A percentile compares a stretch with the other conserved stretches of the same genome.
These are phyloP conservation scores for Bombus ignitus DNA, from an alignment of 1,140 invertebrate species.

Conservation along the genomic window DNA sequence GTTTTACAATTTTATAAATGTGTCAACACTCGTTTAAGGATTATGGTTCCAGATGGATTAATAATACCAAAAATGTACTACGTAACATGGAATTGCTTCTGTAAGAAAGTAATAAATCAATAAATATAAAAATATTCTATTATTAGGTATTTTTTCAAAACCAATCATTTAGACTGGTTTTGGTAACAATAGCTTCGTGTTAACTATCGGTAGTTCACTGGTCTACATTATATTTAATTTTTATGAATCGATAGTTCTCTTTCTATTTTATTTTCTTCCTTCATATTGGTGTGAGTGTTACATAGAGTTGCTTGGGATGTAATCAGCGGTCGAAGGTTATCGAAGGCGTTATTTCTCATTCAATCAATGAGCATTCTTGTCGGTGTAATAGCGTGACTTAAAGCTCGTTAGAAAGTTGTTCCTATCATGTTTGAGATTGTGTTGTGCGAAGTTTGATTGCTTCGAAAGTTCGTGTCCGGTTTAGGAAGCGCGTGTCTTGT, in stretches of 20 bases:
- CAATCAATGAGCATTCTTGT: slow-evolving; percentile 23
- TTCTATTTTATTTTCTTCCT: not conserved
- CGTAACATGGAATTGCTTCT: no score
- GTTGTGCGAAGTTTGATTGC: slow-evolving; percentile 34
- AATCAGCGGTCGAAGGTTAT: not conserved
- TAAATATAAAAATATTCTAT: no score
- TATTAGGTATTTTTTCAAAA: no score
- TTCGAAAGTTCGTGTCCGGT: slow-evolving; percentile 6
- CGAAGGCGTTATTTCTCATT: not conserved
- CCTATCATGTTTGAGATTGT: slow-evolving; percentile 11
- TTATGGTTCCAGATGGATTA: no score
- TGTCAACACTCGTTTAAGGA: no score
- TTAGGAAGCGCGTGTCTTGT: not conserved
- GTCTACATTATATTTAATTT: not conserved
- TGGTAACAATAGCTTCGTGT: no score
- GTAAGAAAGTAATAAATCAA: no score
- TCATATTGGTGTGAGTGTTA: not conserved
- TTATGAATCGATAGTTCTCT: not conserved
- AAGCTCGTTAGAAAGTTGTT: slow-evolving; percentile 19
- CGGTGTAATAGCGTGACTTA: slow-evolving; percentile 15
- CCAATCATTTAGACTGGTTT: no score
- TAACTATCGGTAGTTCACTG: no score
- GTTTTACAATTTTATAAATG: no score
- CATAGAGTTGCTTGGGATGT: not conserved
- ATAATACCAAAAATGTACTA: no score